Evolutionary conservation across 2,888 invertebrate genomes (phyloP).

Genomic region (Luffia ferchaultella): DNA sequence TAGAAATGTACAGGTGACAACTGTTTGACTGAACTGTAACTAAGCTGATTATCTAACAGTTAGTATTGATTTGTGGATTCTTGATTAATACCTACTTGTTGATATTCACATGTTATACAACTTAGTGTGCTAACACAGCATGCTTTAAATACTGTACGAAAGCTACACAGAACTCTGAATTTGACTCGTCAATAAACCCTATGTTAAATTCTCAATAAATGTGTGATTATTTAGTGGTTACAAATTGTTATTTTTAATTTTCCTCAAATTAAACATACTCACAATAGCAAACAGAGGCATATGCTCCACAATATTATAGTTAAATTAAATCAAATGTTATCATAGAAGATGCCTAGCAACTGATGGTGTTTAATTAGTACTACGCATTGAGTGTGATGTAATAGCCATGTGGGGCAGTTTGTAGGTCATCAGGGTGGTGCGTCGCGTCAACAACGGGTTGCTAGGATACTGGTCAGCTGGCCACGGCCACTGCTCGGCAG

Average conservation of each 20-base stretch:
- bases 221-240: too few relatives aligned
- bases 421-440: conserved; percentile 3
- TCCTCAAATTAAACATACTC: too few relatives aligned
- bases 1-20: not conserved
- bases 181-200: too few relatives aligned
- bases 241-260: too few relatives aligned
- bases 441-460: conserved; percentile 60
- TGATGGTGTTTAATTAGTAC: conserved; percentile 13
- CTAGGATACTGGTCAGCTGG: conserved; percentile 55
- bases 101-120: too few relatives aligned
- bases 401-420: conserved; percentile 18
- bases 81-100: too few relatives aligned
- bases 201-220: too few relatives aligned
- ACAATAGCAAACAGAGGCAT: too few relatives aligned
- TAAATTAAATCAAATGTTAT: conserved; percentile 19
- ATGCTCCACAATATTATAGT: too few relatives aligned
- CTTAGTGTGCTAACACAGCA: too few relatives aligned
- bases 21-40: not conserved
- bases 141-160: too few relatives aligned
- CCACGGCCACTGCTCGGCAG: conserved; percentile 26
- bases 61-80: not conserved
- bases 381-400: conserved; percentile 37
- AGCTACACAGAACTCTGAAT: too few relatives aligned
- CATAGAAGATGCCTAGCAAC: conserved; percentile 11
- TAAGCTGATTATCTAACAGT: not conserved